Percentiles rank a stretch among this genome's conserved stretches.
Evolutionary conservation across 2,113 vertebrate genomes (phyloP).

Genomic region (Orycteropus afer): DNA sequence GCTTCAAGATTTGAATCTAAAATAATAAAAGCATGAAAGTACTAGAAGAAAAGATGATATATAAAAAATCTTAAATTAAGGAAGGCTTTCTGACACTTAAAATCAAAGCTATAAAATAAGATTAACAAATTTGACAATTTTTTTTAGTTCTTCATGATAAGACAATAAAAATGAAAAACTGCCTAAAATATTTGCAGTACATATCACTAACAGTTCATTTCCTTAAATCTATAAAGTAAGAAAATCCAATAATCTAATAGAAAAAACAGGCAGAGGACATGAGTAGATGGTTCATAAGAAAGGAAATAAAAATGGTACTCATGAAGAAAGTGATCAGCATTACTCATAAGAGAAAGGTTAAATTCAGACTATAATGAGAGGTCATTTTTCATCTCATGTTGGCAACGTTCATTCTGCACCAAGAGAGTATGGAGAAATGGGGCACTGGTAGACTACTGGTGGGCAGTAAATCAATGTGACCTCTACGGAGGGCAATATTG

Average conservation of each 20-base stretch:
- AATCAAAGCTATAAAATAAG: slow-evolving; percentile 50
- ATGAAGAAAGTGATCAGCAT: neutral
- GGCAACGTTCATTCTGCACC: neutral
- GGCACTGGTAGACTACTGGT: neutral
- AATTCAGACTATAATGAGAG: slow-evolving; percentile 10
- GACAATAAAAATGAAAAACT: slow-evolving; percentile 53
- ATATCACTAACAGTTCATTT: slow-evolving; percentile 25
- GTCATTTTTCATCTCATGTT: neutral
- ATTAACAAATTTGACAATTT: neutral
- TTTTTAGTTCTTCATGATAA: slow-evolving; percentile 17
- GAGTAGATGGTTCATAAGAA: neutral
- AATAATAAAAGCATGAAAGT: slow-evolving; percentile 35
- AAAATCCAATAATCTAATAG: neutral
- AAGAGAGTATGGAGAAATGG: neutral
- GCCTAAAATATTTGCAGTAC: slow-evolving; percentile 5
- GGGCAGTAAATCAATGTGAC: neutral
- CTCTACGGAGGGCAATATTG: neutral
- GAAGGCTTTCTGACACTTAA: slow-evolving; percentile 46
- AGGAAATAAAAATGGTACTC: slow-evolving; percentile 31
- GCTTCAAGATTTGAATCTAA: slow-evolving; percentile 39
- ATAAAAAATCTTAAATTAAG: slow-evolving; percentile 31
- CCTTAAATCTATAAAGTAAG: slow-evolving; percentile 25
- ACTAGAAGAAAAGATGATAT: slow-evolving; percentile 12
- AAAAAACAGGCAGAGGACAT: neutral
- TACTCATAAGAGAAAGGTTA: neutral